Percentiles rank a stretch among this genome's conserved stretches.
phyloP scores from a whole-genome alignment of 2,797 vertebrate genomes.

The Tenualosa ilisha region DNA sequence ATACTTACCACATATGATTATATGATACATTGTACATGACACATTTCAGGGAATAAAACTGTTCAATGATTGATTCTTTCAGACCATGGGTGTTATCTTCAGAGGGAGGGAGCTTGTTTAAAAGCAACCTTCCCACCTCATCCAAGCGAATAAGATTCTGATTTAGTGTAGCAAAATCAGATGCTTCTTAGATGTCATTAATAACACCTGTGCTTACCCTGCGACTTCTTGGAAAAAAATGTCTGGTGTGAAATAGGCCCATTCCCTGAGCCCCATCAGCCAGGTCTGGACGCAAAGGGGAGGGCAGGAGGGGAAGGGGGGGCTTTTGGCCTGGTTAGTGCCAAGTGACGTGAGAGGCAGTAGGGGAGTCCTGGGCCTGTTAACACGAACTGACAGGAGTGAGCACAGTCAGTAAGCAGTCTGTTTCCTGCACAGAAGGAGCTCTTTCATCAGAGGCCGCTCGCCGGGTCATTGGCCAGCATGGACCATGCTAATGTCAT shows the following conservation, averaged over 20 bases:
- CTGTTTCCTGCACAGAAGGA: slow-evolving; percentile 69
- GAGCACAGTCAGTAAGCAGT: slow-evolving; percentile 70
- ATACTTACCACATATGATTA: too few relatives aligned
- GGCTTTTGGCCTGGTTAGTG: slow-evolving; percentile 16
- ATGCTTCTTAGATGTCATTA: too few relatives aligned
- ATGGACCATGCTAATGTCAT: slow-evolving; percentile 30
- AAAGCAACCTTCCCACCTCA: neutral
- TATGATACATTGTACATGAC: too few relatives aligned
- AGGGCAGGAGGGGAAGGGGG: neutral
- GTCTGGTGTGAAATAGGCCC: too few relatives aligned
- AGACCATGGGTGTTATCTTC: neutral
- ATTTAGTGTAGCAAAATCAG: too few relatives aligned
- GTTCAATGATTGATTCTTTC: neutral
- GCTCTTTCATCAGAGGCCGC: slow-evolving; percentile 58
- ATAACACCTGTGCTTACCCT: too few relatives aligned
- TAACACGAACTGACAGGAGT: slow-evolving; percentile 74
- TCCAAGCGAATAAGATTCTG: neutral
- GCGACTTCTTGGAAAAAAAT: too few relatives aligned
- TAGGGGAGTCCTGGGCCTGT: slow-evolving; percentile 33
- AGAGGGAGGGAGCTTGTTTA: neutral
- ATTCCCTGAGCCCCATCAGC: slow-evolving; percentile 31
- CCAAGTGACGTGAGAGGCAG: slow-evolving; percentile 19
- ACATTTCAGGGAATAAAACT: neutral
- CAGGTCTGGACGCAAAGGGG: neutral
- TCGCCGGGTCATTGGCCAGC: slow-evolving; percentile 42